Evolutionary conservation across 2,888 invertebrate species (phyloP).

Genomic region (Polymixis flavicincta): DNA sequence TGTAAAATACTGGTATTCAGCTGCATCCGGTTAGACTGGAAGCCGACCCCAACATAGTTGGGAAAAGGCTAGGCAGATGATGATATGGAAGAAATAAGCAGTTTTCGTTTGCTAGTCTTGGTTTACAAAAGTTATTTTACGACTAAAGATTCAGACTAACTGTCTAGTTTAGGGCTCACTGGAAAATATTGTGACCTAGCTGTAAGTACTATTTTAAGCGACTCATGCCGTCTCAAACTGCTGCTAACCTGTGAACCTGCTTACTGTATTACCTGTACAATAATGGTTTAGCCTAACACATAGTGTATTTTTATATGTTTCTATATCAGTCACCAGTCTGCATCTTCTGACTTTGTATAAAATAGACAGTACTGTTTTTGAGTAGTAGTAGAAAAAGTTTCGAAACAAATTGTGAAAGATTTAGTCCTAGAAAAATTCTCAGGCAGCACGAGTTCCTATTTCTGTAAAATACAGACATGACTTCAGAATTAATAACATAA

Average conservation of each 20-base stretch:
- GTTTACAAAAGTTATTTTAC: background rate
- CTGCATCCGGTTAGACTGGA: no score
- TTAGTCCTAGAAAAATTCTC: background rate
- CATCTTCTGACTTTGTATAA: background rate
- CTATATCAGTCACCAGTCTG: background rate
- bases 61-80: no score
- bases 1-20: no score
- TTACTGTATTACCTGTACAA: no score
- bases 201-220: no score
- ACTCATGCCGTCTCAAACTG: no score
- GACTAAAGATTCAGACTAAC: background rate
- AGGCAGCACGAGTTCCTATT: background rate
- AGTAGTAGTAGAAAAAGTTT: background rate
- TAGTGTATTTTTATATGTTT: background rate
- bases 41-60: no score
- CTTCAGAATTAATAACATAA: background rate
- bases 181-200: no score
- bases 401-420: background rate
- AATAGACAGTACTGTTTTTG: background rate
- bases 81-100: no score
- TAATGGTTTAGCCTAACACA: no score
- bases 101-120: background rate
- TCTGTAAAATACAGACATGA: background rate
- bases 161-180: no score
- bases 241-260: no score